These are phyloP conservation scores for Neofelis nebulosa DNA, from an alignment of 2,113 vertebrate genomes.

Conservation along the genomic window DNA sequence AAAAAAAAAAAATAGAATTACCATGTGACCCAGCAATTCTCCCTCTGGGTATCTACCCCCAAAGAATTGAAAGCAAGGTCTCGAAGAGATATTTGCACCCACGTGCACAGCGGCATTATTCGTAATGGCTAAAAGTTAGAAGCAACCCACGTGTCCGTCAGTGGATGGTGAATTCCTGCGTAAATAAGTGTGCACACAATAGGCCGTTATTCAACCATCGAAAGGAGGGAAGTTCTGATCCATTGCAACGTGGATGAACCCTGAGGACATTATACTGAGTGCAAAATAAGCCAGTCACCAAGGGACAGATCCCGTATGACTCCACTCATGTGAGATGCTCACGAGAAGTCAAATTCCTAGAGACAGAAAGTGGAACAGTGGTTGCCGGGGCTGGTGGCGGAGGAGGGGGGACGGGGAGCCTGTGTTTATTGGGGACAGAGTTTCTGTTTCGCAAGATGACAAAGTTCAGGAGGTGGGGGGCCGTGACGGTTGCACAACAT, in stretches of 20 bases:
- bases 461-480: background rate
- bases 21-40: background rate
- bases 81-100: accelerated
- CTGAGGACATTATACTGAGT: background rate
- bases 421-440: accelerated
- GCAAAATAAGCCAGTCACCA: background rate
- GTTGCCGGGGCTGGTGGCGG: background rate
- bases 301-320: background rate
- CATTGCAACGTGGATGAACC: too few species aligned
- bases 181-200: background rate
- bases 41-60: background rate
- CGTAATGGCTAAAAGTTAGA: background rate
- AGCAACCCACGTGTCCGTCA: background rate
- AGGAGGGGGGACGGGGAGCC: too few species aligned
- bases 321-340: background rate
- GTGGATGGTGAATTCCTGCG: too few species aligned
- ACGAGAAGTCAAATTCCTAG: background rate
- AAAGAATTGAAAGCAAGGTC: background rate
- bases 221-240: background rate
- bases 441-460: background rate
- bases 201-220: background rate
- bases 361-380: background rate
- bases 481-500: accelerated
- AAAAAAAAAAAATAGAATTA: background rate
- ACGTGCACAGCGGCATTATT: background rate